These are phyloP conservation scores for Falco berigora DNA, from an alignment of 2,797 vertebrate species.

Conservation along the genomic window DNA sequence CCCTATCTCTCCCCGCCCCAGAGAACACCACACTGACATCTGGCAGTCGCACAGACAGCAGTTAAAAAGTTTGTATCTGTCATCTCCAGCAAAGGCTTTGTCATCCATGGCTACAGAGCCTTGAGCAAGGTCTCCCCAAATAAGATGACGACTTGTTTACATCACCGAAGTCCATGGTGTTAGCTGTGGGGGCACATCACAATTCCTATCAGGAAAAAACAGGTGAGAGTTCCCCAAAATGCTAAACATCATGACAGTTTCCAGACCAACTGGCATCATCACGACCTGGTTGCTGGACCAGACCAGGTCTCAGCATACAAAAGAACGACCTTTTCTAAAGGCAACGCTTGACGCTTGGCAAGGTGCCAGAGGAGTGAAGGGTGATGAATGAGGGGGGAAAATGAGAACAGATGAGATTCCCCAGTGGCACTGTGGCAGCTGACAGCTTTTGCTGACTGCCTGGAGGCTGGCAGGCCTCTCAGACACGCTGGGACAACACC, in stretches of 20 bases:
- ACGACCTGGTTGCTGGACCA: not conserved
- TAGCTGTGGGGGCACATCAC: not conserved
- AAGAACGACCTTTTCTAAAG: not conserved
- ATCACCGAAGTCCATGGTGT: accelerated
- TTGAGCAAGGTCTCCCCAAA: not conserved
- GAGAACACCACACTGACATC: not conserved
- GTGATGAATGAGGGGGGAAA: accelerated
- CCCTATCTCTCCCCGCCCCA: not conserved
- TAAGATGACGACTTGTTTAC: not conserved
- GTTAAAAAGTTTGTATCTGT: not conserved
- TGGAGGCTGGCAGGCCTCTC: not conserved
- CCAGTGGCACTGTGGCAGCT: not conserved
- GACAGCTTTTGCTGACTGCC: not conserved
- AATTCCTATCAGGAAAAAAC: not conserved
- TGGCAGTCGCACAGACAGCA: not conserved
- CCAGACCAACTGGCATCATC: not conserved
- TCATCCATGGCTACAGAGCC: not conserved
- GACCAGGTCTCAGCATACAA: not conserved
- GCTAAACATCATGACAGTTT: not conserved
- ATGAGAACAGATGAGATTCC: not conserved
- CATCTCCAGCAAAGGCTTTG: not conserved
- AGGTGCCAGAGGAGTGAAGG: not conserved
- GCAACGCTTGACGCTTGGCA: not conserved
- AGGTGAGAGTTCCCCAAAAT: not conserved
- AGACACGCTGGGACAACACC: not conserved